These are phyloP conservation scores for Alcis repandata DNA, from an alignment of 2,888 invertebrate species.

Conservation along the genomic window DNA sequence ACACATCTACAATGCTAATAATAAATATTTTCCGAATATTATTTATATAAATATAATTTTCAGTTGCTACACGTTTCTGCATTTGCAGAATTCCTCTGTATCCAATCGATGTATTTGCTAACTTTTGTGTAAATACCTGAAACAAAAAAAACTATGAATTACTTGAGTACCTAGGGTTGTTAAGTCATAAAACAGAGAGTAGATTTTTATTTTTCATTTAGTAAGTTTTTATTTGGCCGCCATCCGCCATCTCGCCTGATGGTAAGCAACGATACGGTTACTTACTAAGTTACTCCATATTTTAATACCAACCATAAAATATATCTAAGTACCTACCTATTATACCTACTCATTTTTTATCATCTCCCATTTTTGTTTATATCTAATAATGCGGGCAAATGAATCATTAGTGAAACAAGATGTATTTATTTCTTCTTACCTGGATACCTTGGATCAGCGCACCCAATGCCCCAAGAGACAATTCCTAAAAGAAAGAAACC, in stretches of 20 bases:
- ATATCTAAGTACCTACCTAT: too few species aligned
- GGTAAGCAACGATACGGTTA: too few species aligned
- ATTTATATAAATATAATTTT: conserved; percentile 22
- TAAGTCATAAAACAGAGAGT: too few species aligned
- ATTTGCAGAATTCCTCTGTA: conserved; percentile 65
- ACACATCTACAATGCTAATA: neutral
- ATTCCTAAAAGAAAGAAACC: conserved; percentile 76
- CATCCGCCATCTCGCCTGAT: too few species aligned
- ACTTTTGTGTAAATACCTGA: conserved; percentile 88
- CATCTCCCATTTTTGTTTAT: too few species aligned
- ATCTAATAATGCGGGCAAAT: too few species aligned
- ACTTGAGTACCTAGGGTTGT: neutral
- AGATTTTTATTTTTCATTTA: too few species aligned
- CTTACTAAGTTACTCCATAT: too few species aligned
- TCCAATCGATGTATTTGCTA: conserved; percentile 86
- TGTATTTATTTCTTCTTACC: conserved; percentile 65
- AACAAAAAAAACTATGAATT: conserved; percentile 32
- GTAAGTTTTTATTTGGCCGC: too few species aligned
- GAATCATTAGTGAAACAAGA: too few species aligned
- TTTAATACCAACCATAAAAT: too few species aligned
- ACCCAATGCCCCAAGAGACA: conserved; percentile 89
- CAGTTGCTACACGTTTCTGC: conserved; percentile 69
- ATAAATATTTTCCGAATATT: neutral
- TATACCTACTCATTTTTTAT: too few species aligned
- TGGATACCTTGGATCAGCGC: conserved; percentile 86